A percentile compares a stretch with the other conserved stretches of the same genome.
These are phyloP conservation scores for Caenorhabditis virilis DNA, from an alignment of 2,888 invertebrate genomes.

Conservation along the genomic window DNA sequence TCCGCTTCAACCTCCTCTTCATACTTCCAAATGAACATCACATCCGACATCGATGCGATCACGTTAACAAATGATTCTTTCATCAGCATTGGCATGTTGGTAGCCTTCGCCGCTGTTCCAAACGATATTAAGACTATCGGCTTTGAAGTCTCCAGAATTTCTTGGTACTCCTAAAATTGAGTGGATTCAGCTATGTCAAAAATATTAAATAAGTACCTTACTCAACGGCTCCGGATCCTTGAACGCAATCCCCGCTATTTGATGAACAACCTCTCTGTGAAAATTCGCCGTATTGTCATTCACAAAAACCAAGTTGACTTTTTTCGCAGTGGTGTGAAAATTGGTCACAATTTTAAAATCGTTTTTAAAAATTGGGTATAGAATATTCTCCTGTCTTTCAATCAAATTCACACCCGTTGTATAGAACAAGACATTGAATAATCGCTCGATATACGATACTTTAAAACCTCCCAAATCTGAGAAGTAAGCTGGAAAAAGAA, in stretches of 20 bases:
- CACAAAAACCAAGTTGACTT: constrained; percentile 18
- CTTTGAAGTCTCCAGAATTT: no score
- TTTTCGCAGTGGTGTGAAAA: constrained; percentile 17
- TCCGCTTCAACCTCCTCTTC: constrained; percentile 23
- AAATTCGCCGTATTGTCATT: constrained; percentile 20
- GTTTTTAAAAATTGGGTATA: constrained; percentile 9
- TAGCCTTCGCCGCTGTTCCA: constrained; percentile 45
- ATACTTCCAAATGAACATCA: constrained; percentile 52
- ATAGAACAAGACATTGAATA: constrained; percentile 20
- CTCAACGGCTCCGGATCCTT: constrained; percentile 9
- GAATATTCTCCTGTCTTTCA: constrained; percentile 19
- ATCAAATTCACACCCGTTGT: constrained; percentile 28
- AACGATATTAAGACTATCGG: constrained; percentile 41
- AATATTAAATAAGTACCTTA: no score
- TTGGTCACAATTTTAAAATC: constrained; percentile 8
- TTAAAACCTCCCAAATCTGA: constrained; percentile 28
- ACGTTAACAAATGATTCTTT: constrained; percentile 29
- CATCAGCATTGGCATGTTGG: constrained; percentile 37
- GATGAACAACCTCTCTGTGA: constrained; percentile 15
- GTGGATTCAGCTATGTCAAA: no score
- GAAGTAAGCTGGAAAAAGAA: constrained; percentile 15
- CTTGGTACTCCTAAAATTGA: no score
- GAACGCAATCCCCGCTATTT: constrained; percentile 44
- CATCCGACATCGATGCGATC: constrained; percentile 31
- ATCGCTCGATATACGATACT: constrained; percentile 11